Percentiles rank a stretch among this genome's conserved stretches.
phyloP scores from a whole-genome alignment of 1,140 invertebrate genomes.

The Panonychus citri region DNA sequence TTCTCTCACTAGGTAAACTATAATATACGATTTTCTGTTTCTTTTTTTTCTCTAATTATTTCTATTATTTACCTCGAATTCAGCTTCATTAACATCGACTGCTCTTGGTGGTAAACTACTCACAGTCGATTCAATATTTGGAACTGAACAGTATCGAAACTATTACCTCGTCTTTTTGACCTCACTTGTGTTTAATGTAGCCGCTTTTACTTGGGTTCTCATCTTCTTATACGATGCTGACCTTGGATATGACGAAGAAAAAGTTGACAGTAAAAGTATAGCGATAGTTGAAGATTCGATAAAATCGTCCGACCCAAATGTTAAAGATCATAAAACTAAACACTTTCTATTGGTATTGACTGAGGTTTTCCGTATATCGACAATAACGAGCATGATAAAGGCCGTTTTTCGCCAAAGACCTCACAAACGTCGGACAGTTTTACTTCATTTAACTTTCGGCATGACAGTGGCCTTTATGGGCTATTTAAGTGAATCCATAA shows the following conservation, averaged over 20 bases:
- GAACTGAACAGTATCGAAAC: not conserved
- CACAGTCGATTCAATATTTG: not conserved
- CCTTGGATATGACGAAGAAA: not conserved
- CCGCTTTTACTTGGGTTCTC: too few species aligned
- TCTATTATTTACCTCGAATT: not conserved
- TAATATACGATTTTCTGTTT: too few species aligned
- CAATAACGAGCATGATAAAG: slow-evolving; percentile 1
- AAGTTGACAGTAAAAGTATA: not conserved
- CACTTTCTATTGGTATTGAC: not conserved
- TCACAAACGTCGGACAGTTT: not conserved
- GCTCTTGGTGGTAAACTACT: not conserved
- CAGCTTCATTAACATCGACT: not conserved
- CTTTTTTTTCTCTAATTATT: not conserved
- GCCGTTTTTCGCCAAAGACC: not conserved
- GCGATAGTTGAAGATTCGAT: not conserved
- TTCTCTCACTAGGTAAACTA: slow-evolving; percentile 3
- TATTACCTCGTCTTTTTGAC: not conserved
- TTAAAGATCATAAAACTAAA: not conserved
- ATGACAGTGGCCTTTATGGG: not conserved
- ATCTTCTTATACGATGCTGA: not conserved
- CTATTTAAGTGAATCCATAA: not conserved
- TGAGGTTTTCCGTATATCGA: not conserved
- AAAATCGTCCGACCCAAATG: not conserved
- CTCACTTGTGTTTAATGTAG: too few species aligned
- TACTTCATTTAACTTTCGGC: not conserved